Percentiles rank a stretch among this genome's conserved stretches.
These are phyloP conservation scores for Epirrita christyi DNA, from an alignment of 2,888 invertebrate genomes.

Conservation along the genomic window DNA sequence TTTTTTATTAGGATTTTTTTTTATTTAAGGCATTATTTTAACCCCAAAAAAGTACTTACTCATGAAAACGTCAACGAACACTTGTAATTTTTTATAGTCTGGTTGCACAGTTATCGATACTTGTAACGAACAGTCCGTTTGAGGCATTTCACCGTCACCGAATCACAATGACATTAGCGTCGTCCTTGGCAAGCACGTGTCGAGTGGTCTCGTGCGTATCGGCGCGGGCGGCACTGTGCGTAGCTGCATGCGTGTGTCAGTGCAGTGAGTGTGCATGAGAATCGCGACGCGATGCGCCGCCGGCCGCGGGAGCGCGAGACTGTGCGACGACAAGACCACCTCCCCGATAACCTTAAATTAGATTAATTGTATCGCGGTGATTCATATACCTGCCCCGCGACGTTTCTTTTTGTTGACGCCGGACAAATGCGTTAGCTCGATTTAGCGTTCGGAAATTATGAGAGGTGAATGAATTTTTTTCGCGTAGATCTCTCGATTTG, in stretches of 20 bases:
- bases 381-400: constrained; percentile 62
- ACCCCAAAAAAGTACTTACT: constrained; percentile 60
- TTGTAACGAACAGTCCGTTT: constrained; percentile 78
- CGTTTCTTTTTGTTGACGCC: constrained; percentile 73
- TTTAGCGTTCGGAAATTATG: constrained; percentile 65
- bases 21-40: no score
- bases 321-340: constrained; percentile 75
- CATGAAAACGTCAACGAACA: constrained; percentile 83
- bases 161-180: constrained; percentile 60
- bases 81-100: constrained; percentile 72
- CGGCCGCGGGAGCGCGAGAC: constrained; percentile 68
- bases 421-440: constrained; percentile 72
- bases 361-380: constrained; percentile 83
- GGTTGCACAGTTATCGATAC: constrained; percentile 79
- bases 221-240: constrained; percentile 31
- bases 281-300: constrained; percentile 57
- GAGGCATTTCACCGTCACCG: constrained; percentile 74
- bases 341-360: constrained; percentile 82
- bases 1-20: no score
- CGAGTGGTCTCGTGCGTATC: constrained; percentile 18
- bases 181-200: constrained; percentile 49
- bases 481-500: constrained; percentile 31
- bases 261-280: constrained; percentile 43
- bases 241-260: constrained; percentile 28
- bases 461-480: constrained; percentile 65